These are phyloP conservation scores for Drosophila biarmipes DNA, from an alignment of 1,140 invertebrate genomes.

Conservation along the genomic window DNA sequence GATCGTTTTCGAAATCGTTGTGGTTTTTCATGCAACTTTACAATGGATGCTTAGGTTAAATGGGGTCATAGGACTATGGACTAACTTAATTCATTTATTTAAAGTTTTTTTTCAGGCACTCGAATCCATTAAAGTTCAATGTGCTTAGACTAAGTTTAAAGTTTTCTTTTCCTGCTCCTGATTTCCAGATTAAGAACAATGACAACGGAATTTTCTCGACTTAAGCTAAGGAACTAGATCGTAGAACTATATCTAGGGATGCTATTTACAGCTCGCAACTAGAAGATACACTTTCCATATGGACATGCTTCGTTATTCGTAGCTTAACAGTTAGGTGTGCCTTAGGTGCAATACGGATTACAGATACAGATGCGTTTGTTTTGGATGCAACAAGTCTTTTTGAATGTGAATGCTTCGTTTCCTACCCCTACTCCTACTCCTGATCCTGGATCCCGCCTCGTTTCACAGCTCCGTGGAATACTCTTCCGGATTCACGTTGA, in stretches of 20 bases:
- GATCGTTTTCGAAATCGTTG: conserved; percentile 75
- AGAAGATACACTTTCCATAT: conserved; percentile 77
- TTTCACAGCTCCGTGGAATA: conserved; percentile 83
- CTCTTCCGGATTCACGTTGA: conserved; percentile 81
- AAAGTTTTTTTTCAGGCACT: conserved; percentile 38
- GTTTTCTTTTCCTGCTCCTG: conserved; percentile 8
- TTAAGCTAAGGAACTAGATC: conserved; percentile 56
- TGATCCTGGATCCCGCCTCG: background rate
- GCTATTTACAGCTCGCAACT: conserved; percentile 72
- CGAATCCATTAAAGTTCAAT: conserved; percentile 23
- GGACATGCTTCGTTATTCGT: conserved; percentile 63
- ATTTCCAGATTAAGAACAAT: conserved; percentile 46
- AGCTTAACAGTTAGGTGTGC: conserved; percentile 62
- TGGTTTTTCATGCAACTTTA: conserved; percentile 53
- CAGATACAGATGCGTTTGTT: conserved; percentile 78
- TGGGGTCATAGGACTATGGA: conserved; percentile 41
- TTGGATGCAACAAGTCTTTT: conserved; percentile 83
- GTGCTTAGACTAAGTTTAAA: conserved; percentile 27
- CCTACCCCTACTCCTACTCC: background rate
- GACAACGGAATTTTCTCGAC: conserved; percentile 70
- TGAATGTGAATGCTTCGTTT: conserved; percentile 76
- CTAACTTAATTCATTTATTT: conserved; percentile 29
- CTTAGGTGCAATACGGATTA: conserved; percentile 33
- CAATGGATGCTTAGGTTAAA: conserved; percentile 34
- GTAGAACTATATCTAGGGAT: conserved; percentile 50